phyloP scores from a whole-genome alignment of 53 echinoderm and acorn worm genomes.

The Paelopatides confundens region DNA sequence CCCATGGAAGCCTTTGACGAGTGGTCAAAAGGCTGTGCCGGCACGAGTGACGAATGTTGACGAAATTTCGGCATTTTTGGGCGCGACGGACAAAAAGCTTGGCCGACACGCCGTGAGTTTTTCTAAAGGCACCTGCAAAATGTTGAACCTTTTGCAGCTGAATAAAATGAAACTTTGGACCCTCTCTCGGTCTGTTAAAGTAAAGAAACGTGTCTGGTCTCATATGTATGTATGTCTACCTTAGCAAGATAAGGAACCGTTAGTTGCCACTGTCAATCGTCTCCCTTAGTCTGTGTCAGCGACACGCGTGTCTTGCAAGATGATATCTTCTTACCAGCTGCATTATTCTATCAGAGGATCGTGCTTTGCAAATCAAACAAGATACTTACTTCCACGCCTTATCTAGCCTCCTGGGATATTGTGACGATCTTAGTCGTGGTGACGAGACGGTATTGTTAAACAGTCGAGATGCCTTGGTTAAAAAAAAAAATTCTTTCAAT shows the following conservation, averaged over 20 bases:
- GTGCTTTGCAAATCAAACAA: slow-evolving; percentile 52
- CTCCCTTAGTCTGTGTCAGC: not conserved
- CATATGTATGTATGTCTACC: slow-evolving; percentile 19
- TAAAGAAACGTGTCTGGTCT: slow-evolving; percentile 21
- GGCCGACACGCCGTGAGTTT: slow-evolving; percentile 25
- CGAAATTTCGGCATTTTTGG: slow-evolving; percentile 51
- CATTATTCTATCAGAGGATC: slow-evolving; percentile 34
- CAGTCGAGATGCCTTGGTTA: slow-evolving; percentile 43
- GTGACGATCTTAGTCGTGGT: not conserved
- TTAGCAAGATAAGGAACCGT: slow-evolving; percentile 31
- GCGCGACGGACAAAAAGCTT: slow-evolving; percentile 36
- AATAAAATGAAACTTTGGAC: slow-evolving; percentile 50
- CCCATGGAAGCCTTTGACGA: not conserved
- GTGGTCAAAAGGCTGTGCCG: not conserved
- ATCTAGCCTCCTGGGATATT: slow-evolving; percentile 45
- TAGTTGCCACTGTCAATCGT: not conserved
- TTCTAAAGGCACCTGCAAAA: slow-evolving; percentile 46
- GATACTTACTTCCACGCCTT: slow-evolving; percentile 19
- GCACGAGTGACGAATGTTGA: slow-evolving; percentile 42
- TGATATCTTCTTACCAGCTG: slow-evolving; percentile 38
- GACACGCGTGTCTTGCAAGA: slow-evolving; percentile 38
- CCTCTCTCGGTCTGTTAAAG: slow-evolving; percentile 10
- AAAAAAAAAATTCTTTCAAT: slow-evolving; percentile 23
- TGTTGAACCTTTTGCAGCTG: slow-evolving; percentile 40
- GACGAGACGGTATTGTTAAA: slow-evolving; percentile 46